Evolutionary conservation across 2,888 invertebrate species (phyloP), one percentile per base, ranked within the genome.

Genomic region (Ichneumon xanthorius): DNA sequence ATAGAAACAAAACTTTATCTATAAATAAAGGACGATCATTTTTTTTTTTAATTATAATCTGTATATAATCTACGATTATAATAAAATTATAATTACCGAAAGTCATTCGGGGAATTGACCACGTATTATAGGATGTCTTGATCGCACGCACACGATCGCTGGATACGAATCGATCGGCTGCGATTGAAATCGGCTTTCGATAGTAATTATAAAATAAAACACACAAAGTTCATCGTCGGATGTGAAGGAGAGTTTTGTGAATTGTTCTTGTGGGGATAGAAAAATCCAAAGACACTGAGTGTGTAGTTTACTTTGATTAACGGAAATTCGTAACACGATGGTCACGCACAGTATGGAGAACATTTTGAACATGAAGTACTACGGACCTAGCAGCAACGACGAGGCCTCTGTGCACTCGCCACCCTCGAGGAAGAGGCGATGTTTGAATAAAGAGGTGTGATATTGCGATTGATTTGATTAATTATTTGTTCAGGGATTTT

Each of bases 261-360:
- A 58, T 40, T 45, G 26, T 73, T 67, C 19, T 14, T 14, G 40
- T 30, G 58, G 61, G 71, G 26, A 40, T 80, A 71, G 26, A 58
- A 48, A 58, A 68, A 1, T 37, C 37, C 37, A 33, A 16, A 14
- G 33, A 11, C 6, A 22, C 45, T 48, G 45, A 48, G 72, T 58
- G 63, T 71, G 33, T 37, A 61, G 6, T 55, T 76, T 4, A 63
- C 53, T 63, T 11, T 48, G 67, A 58, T 22, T 80, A 45, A 14
- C 11, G 16, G 67, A 6, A 14, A 22, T 9, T 6, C 53, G 45
- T 65, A 26, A 48, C 65, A 88, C 78, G 71, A 93, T 93, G 93
- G 93, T 93, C 77, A 93, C 93, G 68, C 93, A 94, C 84, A 94
- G 93, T 80, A 93, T 94, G 92, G 93, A 94, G 82, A 94, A 93